These are phyloP conservation scores for Sebastes elongatus DNA, from an alignment of 2,797 vertebrate genomes.

Conservation along the genomic window DNA sequence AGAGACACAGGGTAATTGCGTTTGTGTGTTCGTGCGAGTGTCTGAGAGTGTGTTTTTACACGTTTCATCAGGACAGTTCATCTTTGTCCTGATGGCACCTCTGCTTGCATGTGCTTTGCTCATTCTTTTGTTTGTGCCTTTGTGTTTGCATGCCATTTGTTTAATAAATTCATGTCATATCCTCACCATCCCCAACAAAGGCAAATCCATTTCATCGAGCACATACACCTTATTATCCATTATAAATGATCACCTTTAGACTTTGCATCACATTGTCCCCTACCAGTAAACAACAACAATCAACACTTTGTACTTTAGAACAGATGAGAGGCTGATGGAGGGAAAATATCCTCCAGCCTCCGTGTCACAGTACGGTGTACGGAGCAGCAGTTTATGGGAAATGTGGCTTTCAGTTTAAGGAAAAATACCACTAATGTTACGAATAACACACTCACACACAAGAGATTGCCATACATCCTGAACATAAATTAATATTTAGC, in stretches of 20 bases:
- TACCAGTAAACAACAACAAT: not conserved
- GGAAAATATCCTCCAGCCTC: not conserved
- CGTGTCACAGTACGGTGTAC: not conserved
- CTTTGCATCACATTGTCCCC: not conserved
- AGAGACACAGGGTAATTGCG: slow-evolving; percentile 94
- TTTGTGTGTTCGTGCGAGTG: slow-evolving; percentile 35
- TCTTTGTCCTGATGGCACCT: slow-evolving; percentile 21
- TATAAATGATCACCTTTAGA: not conserved
- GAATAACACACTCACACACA: not conserved
- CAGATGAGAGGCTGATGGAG: not conserved
- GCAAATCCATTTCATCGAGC: not conserved
- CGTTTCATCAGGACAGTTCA: slow-evolving; percentile 29
- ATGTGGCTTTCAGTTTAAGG: not conserved
- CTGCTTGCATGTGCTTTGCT: slow-evolving; percentile 37
- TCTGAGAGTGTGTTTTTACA: slow-evolving; percentile 24
- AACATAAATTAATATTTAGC: not conserved
- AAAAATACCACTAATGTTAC: not conserved
- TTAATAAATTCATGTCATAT: not conserved
- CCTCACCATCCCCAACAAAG: not conserved
- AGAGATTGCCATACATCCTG: not conserved
- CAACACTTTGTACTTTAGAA: not conserved
- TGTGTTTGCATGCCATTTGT: slow-evolving; percentile 23
- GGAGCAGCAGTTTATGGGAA: not conserved
- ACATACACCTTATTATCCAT: not conserved
- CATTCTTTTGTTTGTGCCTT: slow-evolving; percentile 28